These are phyloP conservation scores for Petrophora chlorosata DNA, from an alignment of 2,888 invertebrate genomes.

Conservation along the genomic window DNA sequence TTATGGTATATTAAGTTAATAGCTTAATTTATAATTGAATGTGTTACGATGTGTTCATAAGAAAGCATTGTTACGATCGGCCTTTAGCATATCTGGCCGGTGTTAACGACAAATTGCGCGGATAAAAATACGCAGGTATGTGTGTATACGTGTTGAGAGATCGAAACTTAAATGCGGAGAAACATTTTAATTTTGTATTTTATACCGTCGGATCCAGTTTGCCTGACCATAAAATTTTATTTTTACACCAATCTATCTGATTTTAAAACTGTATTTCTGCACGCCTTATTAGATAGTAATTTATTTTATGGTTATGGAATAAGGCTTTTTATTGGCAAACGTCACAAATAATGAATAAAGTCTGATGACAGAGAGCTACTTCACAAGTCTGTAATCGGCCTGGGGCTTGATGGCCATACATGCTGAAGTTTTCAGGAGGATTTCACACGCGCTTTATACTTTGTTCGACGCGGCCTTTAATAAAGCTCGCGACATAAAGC, in stretches of 20 bases:
- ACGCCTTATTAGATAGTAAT: conserved; percentile 30
- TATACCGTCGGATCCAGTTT: conserved; percentile 51
- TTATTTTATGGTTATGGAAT: conserved; percentile 23
- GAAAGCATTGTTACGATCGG: conserved; percentile 72
- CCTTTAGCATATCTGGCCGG: conserved; percentile 63
- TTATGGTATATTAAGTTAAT: conserved; percentile 82
- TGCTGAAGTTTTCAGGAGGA: conserved; percentile 40
- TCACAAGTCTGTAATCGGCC: conserved; percentile 43
- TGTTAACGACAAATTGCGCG: conserved; percentile 69
- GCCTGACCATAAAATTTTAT: conserved; percentile 56
- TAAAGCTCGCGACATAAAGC: conserved; percentile 45
- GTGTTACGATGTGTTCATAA: conserved; percentile 74
- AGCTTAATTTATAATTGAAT: conserved; percentile 83
- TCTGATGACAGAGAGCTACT: background rate
- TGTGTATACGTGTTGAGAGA: conserved; percentile 46
- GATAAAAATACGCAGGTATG: conserved; percentile 41
- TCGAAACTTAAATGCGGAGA: conserved; percentile 50
- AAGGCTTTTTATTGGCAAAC: conserved; percentile 16
- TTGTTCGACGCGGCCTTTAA: conserved; percentile 45
- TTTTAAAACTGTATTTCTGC: conserved; percentile 46
- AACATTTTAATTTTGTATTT: conserved; percentile 59
- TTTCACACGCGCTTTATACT: conserved; percentile 37
- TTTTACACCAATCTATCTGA: conserved; percentile 47
- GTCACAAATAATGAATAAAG: conserved; percentile 1
- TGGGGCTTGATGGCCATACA: conserved; percentile 36